Conservation (phyloP, 2,888 invertebrate genomes). For the Pollenia griseotomentosa region DNA sequence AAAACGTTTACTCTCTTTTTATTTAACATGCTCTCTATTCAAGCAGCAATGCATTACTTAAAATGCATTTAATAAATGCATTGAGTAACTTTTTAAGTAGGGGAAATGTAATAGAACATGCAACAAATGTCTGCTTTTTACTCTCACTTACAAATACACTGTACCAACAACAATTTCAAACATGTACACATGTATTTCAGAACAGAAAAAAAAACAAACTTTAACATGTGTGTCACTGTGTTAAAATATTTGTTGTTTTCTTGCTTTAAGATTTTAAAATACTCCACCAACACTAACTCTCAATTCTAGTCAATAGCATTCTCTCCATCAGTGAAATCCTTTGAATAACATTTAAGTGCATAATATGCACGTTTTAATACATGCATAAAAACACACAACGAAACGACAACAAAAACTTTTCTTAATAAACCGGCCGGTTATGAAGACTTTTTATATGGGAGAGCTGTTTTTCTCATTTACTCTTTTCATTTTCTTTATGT, state of each 20-base stretch:
- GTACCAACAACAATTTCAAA: constrained; percentile 18
- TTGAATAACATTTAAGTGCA: background rate
- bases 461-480: background rate
- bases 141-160: constrained; percentile 45
- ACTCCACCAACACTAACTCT: constrained; percentile 16
- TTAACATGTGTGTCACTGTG: constrained; percentile 70
- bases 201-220: constrained; percentile 1
- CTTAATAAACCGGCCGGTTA: constrained; percentile 67
- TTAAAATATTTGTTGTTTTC: constrained; percentile 46
- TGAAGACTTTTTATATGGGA: background rate
- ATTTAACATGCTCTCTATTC: background rate
- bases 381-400: constrained; percentile 17
- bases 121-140: constrained; percentile 65
- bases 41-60: background rate
- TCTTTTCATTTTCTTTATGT: background rate
- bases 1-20: constrained; percentile 25
- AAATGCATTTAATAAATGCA: constrained; percentile 26
- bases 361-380: constrained; percentile 42
- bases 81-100: constrained; percentile 64
- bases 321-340: background rate
- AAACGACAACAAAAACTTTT: background rate
- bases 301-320: background rate
- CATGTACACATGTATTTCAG: background rate
- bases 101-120: constrained; percentile 70
- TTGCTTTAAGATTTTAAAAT: background rate